These are phyloP conservation scores for Polietes domitor DNA, from an alignment of 2,888 invertebrate species.

Conservation along the genomic window DNA sequence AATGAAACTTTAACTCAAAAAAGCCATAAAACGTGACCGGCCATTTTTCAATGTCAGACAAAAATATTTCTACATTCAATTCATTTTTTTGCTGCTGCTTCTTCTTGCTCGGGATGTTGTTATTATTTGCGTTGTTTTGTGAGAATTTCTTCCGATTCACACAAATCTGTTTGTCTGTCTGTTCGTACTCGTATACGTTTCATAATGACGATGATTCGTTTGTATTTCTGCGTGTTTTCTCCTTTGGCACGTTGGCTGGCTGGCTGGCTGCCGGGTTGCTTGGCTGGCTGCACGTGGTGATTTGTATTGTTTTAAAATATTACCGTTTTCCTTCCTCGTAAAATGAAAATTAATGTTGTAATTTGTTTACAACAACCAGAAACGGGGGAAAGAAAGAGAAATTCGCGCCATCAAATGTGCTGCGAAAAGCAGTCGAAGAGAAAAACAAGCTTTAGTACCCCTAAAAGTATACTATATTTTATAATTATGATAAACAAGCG, in stretches of 20 bases:
- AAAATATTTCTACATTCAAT: slow-evolving; percentile 70
- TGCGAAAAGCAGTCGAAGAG: not conserved
- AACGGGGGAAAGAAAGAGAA: not conserved
- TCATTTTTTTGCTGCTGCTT: slow-evolving; percentile 58
- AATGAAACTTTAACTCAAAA: slow-evolving; percentile 56
- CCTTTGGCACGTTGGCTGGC: slow-evolving; percentile 13
- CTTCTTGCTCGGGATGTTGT: slow-evolving; percentile 55
- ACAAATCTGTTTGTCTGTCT: not conserved
- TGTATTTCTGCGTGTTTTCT: slow-evolving; percentile 47
- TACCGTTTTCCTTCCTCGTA: slow-evolving; percentile 42
- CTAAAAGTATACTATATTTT: slow-evolving; percentile 49
- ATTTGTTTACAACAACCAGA: slow-evolving; percentile 36
- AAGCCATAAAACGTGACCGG: slow-evolving; percentile 80
- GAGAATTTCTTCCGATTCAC: slow-evolving; percentile 47
- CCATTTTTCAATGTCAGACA: slow-evolving; percentile 81
- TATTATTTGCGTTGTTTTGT: slow-evolving; percentile 65
- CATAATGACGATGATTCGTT: slow-evolving; percentile 40
- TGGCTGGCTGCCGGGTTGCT: slow-evolving; percentile 30
- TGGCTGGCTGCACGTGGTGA: slow-evolving; percentile 45
- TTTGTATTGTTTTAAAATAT: slow-evolving; percentile 49
- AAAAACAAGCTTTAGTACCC: slow-evolving; percentile 1
- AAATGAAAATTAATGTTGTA: slow-evolving; percentile 55
- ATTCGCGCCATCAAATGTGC: not conserved
- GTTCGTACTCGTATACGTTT: slow-evolving; percentile 30
- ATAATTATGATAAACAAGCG: slow-evolving; percentile 20